These are phyloP conservation scores for Tipula vernalis DNA, from an alignment of 2,888 invertebrate genomes.

Conservation along the genomic window DNA sequence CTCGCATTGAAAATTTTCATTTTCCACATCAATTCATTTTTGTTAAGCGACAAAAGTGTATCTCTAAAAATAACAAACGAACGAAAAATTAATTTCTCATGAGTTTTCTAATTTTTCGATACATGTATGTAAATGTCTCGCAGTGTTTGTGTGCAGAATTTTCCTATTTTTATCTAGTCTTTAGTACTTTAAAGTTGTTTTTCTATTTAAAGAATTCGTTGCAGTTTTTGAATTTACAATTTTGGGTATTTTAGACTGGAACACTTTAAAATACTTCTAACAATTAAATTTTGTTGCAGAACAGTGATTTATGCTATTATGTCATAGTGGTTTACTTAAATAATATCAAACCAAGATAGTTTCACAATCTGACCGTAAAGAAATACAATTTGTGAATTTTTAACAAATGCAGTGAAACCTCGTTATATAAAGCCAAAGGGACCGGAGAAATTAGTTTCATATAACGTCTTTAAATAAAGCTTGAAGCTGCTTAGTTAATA, in stretches of 20 bases:
- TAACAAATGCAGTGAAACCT: too few species aligned
- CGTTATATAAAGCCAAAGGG: neutral
- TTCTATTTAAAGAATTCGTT: neutral
- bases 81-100: neutral
- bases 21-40: neutral
- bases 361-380: too few species aligned
- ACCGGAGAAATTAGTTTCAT: too few species aligned
- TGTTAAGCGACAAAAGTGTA: neutral
- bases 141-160: neutral
- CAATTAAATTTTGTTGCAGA: too few species aligned
- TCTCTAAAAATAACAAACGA: neutral
- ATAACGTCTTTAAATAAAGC: too few species aligned
- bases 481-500: too few species aligned
- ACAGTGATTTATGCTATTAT: too few species aligned
- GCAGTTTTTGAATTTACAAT: neutral
- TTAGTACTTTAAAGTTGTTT: neutral
- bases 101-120: neutral
- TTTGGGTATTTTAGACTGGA: too few species aligned
- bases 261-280: too few species aligned
- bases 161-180: neutral
- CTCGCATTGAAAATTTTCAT: neutral
- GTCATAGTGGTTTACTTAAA: too few species aligned
- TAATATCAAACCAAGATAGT: too few species aligned
- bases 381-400: too few species aligned
- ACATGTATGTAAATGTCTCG: neutral